Evolutionary conservation across 2,888 invertebrate genomes (phyloP).

Genomic region (Pheosia gnoma): DNA sequence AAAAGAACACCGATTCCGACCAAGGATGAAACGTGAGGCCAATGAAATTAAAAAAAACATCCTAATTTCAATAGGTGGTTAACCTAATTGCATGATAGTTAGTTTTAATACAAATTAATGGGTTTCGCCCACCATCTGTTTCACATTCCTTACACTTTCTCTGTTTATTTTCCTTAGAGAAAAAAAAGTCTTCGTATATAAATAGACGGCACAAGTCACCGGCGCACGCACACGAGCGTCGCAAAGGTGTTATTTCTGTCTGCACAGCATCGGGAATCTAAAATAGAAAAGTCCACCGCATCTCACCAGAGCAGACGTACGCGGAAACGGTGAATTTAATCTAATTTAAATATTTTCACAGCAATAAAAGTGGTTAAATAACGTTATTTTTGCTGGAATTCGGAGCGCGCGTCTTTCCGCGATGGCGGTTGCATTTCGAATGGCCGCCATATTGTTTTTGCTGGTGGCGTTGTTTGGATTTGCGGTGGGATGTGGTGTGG

Average conservation of each 20-base stretch:
- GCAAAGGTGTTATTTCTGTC: slow-evolving; percentile 77
- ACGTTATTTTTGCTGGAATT: slow-evolving; percentile 18
- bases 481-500: slow-evolving; percentile 85
- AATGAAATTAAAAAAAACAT: too few species aligned
- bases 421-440: slow-evolving; percentile 55
- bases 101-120: background rate
- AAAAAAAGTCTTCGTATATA: slow-evolving; percentile 34
- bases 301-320: slow-evolving; percentile 68
- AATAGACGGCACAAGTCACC: slow-evolving; percentile 55
- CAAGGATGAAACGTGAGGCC: too few species aligned
- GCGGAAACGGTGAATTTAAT: slow-evolving; percentile 40
- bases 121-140: background rate
- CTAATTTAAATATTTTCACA: slow-evolving; percentile 41
- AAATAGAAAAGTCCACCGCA: slow-evolving; percentile 81
- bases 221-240: slow-evolving; percentile 57
- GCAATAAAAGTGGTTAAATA: slow-evolving; percentile 24
- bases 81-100: too few species aligned
- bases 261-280: slow-evolving; percentile 61
- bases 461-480: slow-evolving; percentile 39
- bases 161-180: slow-evolving; percentile 14
- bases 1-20: too few species aligned
- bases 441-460: slow-evolving; percentile 75
- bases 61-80: too few species aligned
- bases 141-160: slow-evolving; percentile 5
- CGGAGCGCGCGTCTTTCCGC: slow-evolving; percentile 44